Evolutionary conservation across 2,113 vertebrate species (phyloP).

Genomic region (Aix galericulata): DNA sequence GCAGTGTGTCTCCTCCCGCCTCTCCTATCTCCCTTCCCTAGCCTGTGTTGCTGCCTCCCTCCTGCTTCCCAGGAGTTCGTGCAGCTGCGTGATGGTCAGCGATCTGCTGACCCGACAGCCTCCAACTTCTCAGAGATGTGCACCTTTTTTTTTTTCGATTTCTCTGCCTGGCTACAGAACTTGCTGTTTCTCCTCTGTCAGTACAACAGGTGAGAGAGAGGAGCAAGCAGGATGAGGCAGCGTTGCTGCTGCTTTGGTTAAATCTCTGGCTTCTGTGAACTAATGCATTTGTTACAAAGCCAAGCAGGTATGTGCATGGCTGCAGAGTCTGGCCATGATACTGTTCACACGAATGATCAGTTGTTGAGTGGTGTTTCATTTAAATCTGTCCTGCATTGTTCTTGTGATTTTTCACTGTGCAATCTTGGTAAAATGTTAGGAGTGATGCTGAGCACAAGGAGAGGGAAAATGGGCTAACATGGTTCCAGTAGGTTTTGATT

Average conservation of each 20-base stretch:
- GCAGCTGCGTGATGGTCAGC: accelerated
- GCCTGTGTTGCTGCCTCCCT: accelerated
- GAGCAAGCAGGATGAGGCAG: background rate
- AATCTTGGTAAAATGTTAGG: background rate
- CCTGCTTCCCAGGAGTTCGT: background rate
- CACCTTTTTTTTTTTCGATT: background rate
- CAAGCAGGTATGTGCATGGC: background rate
- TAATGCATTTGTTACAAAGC: background rate
- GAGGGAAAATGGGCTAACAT: background rate
- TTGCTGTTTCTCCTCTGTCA: too few species aligned
- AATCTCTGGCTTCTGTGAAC: background rate
- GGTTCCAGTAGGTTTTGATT: background rate
- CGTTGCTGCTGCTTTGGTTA: background rate
- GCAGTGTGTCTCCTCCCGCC: background rate
- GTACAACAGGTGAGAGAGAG: background rate
- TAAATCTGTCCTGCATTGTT: background rate
- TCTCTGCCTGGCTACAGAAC: background rate
- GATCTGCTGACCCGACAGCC: accelerated
- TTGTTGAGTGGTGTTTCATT: background rate
- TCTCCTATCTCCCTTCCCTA: background rate
- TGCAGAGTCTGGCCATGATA: background rate
- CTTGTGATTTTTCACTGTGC: background rate
- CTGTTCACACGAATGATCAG: background rate
- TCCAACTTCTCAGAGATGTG: accelerated
- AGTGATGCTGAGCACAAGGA: background rate